Conservation (phyloP, 2,797 vertebrate species). For the Antennarius maculatus region DNA sequence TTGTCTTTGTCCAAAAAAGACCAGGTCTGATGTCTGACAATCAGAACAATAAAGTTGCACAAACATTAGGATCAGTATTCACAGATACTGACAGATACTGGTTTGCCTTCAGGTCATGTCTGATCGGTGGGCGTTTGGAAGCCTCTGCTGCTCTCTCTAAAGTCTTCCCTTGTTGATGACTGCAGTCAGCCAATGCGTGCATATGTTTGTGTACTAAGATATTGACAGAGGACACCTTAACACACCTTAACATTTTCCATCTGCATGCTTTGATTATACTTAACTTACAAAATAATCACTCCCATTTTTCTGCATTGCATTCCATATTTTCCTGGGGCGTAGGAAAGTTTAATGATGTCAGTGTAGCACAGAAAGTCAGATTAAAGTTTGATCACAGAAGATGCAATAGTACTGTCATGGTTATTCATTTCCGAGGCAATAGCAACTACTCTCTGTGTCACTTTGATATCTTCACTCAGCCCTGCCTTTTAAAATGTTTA, state of each 20-base stretch:
- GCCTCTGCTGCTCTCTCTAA: constrained; percentile 16
- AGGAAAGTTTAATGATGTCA: neutral
- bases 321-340: neutral
- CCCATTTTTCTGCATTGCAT: neutral
- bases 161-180: constrained; percentile 27
- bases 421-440: constrained; percentile 24
- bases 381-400: constrained; percentile 13
- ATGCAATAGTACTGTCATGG: constrained; percentile 35
- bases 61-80: constrained; percentile 11
- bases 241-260: constrained; percentile 11
- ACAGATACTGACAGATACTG: constrained; percentile 4
- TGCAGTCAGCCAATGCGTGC: constrained; percentile 1
- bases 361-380: constrained; percentile 5
- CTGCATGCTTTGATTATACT: constrained; percentile 56
- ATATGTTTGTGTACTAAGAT: neutral
- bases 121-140: constrained; percentile 8
- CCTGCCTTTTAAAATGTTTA: constrained; percentile 86
- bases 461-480: constrained; percentile 72
- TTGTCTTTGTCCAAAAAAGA: constrained; percentile 26
- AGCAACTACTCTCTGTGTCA: constrained; percentile 54
- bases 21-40: constrained; percentile 8
- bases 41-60: constrained; percentile 9
- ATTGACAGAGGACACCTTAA: neutral
- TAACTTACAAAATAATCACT: constrained; percentile 11
- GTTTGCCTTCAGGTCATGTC: constrained; percentile 21